phyloP scores from a whole-genome alignment of 1,140 invertebrate genomes.

The Anoplophora glabripennis region DNA sequence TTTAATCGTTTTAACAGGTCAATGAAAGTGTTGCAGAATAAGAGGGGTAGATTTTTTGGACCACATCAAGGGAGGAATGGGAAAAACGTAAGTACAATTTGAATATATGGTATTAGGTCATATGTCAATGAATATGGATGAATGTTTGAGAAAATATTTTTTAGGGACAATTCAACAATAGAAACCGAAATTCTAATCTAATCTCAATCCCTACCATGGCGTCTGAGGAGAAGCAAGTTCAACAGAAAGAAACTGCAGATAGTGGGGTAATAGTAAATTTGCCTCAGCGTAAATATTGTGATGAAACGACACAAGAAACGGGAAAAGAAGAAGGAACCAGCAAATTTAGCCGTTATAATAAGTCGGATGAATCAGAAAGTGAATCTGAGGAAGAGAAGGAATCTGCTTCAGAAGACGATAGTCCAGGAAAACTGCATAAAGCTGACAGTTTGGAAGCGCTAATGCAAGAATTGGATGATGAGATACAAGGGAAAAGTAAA shows the following conservation, averaged over 20 bases:
- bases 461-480: constrained; percentile 47
- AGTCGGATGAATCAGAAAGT: constrained; percentile 43
- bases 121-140: neutral
- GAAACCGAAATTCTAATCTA: constrained; percentile 25
- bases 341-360: constrained; percentile 47
- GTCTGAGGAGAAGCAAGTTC: constrained; percentile 14
- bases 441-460: constrained; percentile 45
- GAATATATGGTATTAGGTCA: constrained; percentile 6
- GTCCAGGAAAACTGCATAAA: constrained; percentile 27
- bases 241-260: constrained; percentile 1
- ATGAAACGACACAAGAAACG: constrained; percentile 15
- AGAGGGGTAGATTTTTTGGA: constrained; percentile 29
- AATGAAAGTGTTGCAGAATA: constrained; percentile 12
- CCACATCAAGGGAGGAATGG: constrained; percentile 16
- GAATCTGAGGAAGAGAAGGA: constrained; percentile 40
- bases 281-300: constrained; percentile 40
- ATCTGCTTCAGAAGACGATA: constrained; percentile 20
- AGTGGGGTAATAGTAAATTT: constrained; percentile 29
- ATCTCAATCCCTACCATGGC: constrained; percentile 31
- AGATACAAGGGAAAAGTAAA: constrained; percentile 42
- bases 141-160: too few species aligned
- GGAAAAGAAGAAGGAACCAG: constrained; percentile 29
- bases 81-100: constrained; percentile 38
- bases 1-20: neutral
- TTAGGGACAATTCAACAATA: constrained; percentile 31